Evolutionary conservation across 2,113 vertebrate species (phyloP).

Genomic region (Scytalopus superciliaris): DNA sequence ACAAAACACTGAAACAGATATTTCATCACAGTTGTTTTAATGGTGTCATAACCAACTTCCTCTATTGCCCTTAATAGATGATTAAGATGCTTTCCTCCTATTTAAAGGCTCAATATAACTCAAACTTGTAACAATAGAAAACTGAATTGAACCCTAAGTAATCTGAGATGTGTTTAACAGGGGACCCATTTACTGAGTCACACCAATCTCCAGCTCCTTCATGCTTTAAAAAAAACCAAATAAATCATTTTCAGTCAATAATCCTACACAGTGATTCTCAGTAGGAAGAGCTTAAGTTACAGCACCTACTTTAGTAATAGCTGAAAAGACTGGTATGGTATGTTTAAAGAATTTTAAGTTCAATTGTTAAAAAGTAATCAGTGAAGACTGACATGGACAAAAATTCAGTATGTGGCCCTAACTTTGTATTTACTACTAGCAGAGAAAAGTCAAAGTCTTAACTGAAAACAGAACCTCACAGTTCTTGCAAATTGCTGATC

Average conservation of each 20-base stretch:
- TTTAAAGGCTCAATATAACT: neutral
- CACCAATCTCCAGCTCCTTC: neutral
- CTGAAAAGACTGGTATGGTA: neutral
- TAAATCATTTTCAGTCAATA: neutral
- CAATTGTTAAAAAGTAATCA: neutral
- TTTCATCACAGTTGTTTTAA: constrained; percentile 32
- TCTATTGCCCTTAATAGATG: constrained; percentile 42
- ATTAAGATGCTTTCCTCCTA: constrained; percentile 29
- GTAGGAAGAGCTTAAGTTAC: neutral
- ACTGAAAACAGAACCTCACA: neutral
- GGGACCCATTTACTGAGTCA: neutral
- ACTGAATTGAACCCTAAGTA: neutral
- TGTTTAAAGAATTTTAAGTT: neutral
- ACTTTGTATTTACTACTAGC: neutral
- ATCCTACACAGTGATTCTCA: neutral
- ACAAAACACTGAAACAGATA: constrained; percentile 7
- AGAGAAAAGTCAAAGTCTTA: neutral
- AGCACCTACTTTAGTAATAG: neutral
- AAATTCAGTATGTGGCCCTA: neutral
- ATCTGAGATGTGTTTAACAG: neutral
- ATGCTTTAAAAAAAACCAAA: neutral
- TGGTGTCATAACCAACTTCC: constrained; percentile 42
- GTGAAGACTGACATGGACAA: neutral
- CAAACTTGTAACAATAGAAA: neutral
- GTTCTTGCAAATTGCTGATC: neutral